Evolutionary conservation across 2,888 invertebrate species (phyloP).

Genomic region (Pachydiplax longipennis): DNA sequence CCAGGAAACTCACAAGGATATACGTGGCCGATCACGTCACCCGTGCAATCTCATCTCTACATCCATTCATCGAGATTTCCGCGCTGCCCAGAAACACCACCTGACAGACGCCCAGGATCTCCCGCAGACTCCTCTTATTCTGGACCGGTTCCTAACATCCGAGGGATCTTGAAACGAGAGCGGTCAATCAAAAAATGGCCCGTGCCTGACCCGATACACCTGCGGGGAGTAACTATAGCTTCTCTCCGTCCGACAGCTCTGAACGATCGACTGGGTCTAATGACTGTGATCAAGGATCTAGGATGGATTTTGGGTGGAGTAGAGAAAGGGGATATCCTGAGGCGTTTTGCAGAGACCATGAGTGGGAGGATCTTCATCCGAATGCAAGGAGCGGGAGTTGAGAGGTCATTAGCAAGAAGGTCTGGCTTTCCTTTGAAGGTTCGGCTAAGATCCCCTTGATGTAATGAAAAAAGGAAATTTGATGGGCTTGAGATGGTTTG

Average conservation of each 20-base stretch:
- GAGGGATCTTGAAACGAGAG: neutral
- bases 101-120: neutral
- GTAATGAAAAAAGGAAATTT: neutral
- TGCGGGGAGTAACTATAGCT: neutral
- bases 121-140: neutral
- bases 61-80: too few species aligned
- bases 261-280: neutral
- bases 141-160: conserved; percentile 6
- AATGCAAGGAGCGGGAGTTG: neutral
- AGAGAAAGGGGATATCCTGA: neutral
- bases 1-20: too few species aligned
- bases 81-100: neutral
- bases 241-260: conserved; percentile 4
- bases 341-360: neutral
- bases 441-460: neutral
- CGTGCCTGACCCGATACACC: conserved; percentile 36
- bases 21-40: too few species aligned
- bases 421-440: neutral
- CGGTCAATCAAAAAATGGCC: neutral
- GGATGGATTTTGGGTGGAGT: neutral
- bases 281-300: conserved; percentile 20
- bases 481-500: too few species aligned
- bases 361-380: neutral
- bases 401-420: neutral
- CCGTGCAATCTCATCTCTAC: too few species aligned